Evolutionary conservation across 2,888 invertebrate genomes (phyloP).

Genomic region (Thereva nobilitata): DNA sequence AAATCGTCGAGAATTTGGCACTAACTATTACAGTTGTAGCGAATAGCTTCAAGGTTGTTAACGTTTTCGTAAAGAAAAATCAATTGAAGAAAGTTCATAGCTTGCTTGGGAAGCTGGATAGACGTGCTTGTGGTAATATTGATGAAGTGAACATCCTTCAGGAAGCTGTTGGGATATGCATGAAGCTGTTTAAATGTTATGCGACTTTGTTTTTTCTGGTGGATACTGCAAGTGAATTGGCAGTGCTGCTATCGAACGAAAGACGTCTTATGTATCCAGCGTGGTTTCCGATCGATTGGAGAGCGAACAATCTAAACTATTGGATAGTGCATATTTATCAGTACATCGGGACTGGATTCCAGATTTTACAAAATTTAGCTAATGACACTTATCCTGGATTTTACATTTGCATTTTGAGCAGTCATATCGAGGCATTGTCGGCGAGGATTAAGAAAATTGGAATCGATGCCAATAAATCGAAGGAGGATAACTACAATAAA

Average conservation of each 20-base stretch:
- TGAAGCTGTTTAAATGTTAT: slow-evolving; percentile 3
- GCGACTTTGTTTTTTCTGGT: background rate
- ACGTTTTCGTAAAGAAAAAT: slow-evolving; percentile 9
- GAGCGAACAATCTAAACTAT: slow-evolving; percentile 6
- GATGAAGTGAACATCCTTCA: background rate
- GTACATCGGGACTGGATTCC: slow-evolving; percentile 2
- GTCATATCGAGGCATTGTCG: too few relatives aligned
- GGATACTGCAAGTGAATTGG: background rate
- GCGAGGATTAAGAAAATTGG: too few relatives aligned
- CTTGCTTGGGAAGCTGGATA: slow-evolving; percentile 2
- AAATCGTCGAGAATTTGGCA: background rate
- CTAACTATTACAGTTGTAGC: slow-evolving; percentile 7
- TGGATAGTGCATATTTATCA: slow-evolving; percentile 14
- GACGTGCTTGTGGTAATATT: background rate
- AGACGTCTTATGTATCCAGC: slow-evolving; percentile 20
- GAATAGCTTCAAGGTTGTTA: slow-evolving; percentile 12
- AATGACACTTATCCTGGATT: slow-evolving; percentile 15
- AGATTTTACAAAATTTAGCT: slow-evolving; percentile 13
- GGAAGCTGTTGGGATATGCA: background rate
- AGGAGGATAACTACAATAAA: background rate
- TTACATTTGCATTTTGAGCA: background rate
- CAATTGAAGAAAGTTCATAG: slow-evolving; percentile 5
- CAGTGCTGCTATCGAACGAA: slow-evolving; percentile 1
- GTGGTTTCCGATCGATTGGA: slow-evolving; percentile 26
- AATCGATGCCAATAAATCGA: too few relatives aligned